Evolutionary conservation across 1,140 invertebrate species (phyloP), one percentile per base, ranked within the genome.

Genomic region (Laupala kohalensis): DNA sequence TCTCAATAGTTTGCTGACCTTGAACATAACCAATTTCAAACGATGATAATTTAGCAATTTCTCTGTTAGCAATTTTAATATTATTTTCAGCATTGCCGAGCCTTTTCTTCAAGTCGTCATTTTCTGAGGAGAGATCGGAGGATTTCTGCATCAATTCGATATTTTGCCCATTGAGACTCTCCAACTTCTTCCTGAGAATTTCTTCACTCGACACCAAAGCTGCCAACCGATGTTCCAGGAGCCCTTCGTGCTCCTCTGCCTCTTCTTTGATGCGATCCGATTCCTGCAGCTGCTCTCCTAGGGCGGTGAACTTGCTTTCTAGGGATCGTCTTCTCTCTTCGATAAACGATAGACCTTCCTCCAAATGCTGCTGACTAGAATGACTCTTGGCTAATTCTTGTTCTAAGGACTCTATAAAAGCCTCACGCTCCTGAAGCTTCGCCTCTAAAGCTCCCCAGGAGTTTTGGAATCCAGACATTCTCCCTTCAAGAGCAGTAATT

Each of bases 401-500:
- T 75, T 92, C 87, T 64, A 91, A 80, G 69, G 84, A 87, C 78
- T 92, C 89, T 64, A 91, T 87, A 74, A 89, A 88, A 12, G 88
- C 83, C 75, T 91, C 88, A 68, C 88, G 79, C 78, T 92, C 88
- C 77, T 90, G 87, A 25, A 92, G 77, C 79, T 90, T 91, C 5
- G 86, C 86, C 69, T 88, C 80, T 29, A 67, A 27, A 29, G 70
- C 70, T 15, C 62, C n/a, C 29, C 62, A 71, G 13, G 70, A 65
- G 30, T 71, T 30, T 15, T 71, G 25, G 29, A 63, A 26, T 25
- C 27, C 25, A n/a, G 67, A n/a, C 0, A 29, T 23, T 26, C 29
- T 29, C 5, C 27, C 24, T 68, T 26, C 67, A 3, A 68, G 27
- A 9, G n/a, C 67, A 5, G 27, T 28, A 5, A 68, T 5, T 68